A percentile compares a stretch with the other conserved stretches of the same genome.
These are phyloP conservation scores for Coelopa frigida DNA, from an alignment of 1,140 invertebrate genomes.

Conservation along the genomic window DNA sequence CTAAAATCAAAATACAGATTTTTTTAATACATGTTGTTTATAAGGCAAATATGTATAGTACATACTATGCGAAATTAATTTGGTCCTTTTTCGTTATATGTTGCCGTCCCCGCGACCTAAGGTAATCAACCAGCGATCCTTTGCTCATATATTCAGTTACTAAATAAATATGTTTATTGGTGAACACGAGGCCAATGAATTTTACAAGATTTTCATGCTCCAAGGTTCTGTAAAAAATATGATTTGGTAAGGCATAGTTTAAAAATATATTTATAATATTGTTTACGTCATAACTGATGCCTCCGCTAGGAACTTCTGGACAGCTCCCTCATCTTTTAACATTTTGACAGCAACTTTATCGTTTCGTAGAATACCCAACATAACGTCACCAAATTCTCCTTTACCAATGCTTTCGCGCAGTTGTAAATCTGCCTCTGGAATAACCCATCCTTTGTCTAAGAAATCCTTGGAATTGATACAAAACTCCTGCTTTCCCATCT, in stretches of 20 bases:
- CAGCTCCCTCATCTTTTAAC: constrained; percentile 90
- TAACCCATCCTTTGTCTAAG: constrained; percentile 81
- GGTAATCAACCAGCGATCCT: constrained; percentile 96
- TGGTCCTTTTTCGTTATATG: constrained; percentile 97
- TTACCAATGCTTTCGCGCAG: constrained; percentile 91
- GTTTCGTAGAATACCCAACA: constrained; percentile 82
- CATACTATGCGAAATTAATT: constrained; percentile 93
- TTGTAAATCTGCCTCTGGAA: constrained; percentile 75
- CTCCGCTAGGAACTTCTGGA: constrained; percentile 88
- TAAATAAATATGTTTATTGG: constrained; percentile 79
- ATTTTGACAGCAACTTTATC: constrained; percentile 96
- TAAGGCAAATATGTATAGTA: constrained; percentile 13
- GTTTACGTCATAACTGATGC: constrained; percentile 93
- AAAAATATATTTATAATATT: not conserved
- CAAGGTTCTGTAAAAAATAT: constrained; percentile 60
- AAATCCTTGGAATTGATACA: constrained; percentile 57
- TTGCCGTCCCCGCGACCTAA: constrained; percentile 86
- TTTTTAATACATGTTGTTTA: not conserved
- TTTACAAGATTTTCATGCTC: constrained; percentile 95
- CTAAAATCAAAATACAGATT: constrained; percentile 46
- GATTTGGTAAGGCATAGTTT: not conserved
- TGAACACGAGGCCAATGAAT: constrained; percentile 88
- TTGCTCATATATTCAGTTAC: constrained; percentile 99
- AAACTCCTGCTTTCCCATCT: constrained; percentile 55
- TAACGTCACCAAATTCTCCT: constrained; percentile 98